Evolutionary conservation across 2,113 vertebrate species (phyloP).

Genomic region (Pholis gunnellus): DNA sequence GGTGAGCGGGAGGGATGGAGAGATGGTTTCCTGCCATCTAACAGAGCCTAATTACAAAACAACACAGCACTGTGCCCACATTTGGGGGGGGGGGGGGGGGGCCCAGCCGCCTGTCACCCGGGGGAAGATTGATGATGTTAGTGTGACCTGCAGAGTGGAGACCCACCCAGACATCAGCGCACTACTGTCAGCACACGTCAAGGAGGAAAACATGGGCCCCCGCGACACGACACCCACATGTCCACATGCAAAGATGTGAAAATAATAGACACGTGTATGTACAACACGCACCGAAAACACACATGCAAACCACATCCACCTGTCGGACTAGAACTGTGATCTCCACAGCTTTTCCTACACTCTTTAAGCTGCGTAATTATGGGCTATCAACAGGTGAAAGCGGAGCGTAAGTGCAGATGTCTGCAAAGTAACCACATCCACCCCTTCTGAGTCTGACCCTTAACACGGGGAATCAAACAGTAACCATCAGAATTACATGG

Average conservation of each 20-base stretch:
- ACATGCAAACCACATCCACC: constrained; percentile 67
- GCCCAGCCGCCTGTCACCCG: constrained; percentile 79
- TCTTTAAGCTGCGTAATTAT: constrained; percentile 64
- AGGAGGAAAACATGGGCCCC: constrained; percentile 52
- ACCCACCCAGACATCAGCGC: constrained; percentile 81
- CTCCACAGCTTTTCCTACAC: constrained; percentile 31
- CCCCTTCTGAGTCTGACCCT: constrained; percentile 28
- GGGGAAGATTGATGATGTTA: constrained; percentile 89
- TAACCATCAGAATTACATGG: constrained; percentile 26
- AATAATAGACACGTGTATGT: constrained; percentile 38
- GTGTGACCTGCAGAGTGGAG: constrained; percentile 85
- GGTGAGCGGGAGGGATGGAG: constrained; percentile 63
- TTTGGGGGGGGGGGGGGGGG: constrained; percentile 64
- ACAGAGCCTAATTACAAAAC: constrained; percentile 89
- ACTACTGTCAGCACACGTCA: constrained; percentile 80
- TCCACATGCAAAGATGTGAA: constrained; percentile 29
- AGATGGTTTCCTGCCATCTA: constrained; percentile 87
- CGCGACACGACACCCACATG: constrained; percentile 19
- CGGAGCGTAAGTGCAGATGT: constrained; percentile 49
- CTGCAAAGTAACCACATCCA: constrained; percentile 42
- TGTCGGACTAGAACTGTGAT: constrained; percentile 58
- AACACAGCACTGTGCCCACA: constrained; percentile 86
- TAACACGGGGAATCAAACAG: constrained; percentile 47
- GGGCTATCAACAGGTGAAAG: constrained; percentile 65
- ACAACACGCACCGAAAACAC: constrained; percentile 1